Conservation (phyloP, 2,113 vertebrate genomes). For the Labeo catla region DNA sequence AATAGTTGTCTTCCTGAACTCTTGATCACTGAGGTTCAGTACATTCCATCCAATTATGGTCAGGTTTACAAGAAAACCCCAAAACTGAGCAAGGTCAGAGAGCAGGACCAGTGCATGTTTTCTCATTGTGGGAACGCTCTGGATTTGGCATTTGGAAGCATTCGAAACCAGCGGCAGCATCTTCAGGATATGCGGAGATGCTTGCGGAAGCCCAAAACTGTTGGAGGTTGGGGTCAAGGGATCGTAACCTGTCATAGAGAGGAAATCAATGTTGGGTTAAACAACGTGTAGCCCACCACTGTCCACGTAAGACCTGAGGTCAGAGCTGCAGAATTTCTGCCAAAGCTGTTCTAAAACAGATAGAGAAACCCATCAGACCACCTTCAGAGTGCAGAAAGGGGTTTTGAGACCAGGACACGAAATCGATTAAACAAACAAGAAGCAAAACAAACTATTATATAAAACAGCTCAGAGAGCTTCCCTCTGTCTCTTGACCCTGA, state of each 20-base stretch:
- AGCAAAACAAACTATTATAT: neutral
- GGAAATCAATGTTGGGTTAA: neutral
- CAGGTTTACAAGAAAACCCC: conserved; percentile 20
- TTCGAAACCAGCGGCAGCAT: neutral
- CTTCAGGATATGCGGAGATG: neutral
- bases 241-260: neutral
- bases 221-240: neutral
- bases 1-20: conserved; percentile 49
- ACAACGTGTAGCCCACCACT: neutral
- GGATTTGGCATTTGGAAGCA: neutral
- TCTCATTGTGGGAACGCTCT: neutral
- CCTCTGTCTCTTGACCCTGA: neutral
- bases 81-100: conserved; percentile 17
- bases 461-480: neutral
- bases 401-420: neutral
- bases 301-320: neutral
- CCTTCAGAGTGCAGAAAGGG: neutral
- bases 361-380: neutral
- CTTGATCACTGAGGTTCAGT: conserved; percentile 20
- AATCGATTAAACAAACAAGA: conserved; percentile 19
- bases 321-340: neutral
- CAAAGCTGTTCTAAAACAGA: neutral
- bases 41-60: conserved; percentile 43
- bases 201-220: neutral
- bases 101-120: neutral